phyloP scores from a whole-genome alignment of 1,140 invertebrate species.

The Conus ventricosus region DNA sequence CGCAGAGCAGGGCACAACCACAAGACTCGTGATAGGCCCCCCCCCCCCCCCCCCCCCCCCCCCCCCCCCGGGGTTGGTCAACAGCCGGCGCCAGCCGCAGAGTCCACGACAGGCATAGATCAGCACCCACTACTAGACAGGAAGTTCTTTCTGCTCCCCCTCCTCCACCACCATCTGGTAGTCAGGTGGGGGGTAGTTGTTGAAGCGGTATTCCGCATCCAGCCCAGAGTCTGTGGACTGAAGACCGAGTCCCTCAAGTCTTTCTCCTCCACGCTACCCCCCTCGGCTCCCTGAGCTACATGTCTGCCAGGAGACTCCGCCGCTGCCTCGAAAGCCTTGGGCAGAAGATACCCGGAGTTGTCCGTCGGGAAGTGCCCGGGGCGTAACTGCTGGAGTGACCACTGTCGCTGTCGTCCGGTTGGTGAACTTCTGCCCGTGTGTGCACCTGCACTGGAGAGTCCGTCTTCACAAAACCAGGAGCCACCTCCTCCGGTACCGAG shows the following conservation, averaged over 20 bases:
- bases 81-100: too few species aligned
- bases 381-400: slow-evolving; percentile 69
- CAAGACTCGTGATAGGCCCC: too few species aligned
- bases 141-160: slow-evolving; percentile 14
- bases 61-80: too few species aligned
- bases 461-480: slow-evolving; percentile 37
- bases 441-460: slow-evolving; percentile 42
- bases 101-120: too few species aligned
- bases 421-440: slow-evolving; percentile 61
- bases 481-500: slow-evolving; percentile 36
- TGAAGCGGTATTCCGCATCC: slow-evolving; percentile 39
- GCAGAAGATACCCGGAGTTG: slow-evolving; percentile 66
- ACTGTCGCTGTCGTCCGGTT: slow-evolving; percentile 67
- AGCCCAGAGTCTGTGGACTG: slow-evolving; percentile 29
- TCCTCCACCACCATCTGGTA: slow-evolving; percentile 54
- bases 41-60: too few species aligned
- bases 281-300: slow-evolving; percentile 6
- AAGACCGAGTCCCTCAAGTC: slow-evolving; percentile 29
- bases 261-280: slow-evolving; percentile 34
- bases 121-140: neutral
- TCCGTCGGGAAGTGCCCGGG: slow-evolving; percentile 61
- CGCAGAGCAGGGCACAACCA: too few species aligned
- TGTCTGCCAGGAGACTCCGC: neutral
- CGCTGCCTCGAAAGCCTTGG: slow-evolving; percentile 48
- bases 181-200: slow-evolving; percentile 53